These are phyloP conservation scores for Nyctibius grandis DNA, from an alignment of 2,797 vertebrate genomes.

Conservation along the genomic window DNA sequence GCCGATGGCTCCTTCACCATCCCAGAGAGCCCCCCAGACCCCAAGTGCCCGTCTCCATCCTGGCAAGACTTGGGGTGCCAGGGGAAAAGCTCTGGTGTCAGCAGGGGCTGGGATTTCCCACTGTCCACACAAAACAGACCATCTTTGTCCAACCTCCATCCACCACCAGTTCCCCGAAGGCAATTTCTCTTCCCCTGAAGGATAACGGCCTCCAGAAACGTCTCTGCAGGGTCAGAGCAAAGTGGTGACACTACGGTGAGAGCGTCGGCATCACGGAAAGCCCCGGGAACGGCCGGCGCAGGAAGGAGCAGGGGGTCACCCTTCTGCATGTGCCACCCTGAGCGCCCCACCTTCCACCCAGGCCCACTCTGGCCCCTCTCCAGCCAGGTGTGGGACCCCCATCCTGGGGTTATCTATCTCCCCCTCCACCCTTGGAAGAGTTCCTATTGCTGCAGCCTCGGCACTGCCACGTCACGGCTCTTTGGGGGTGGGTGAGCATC, in stretches of 20 bases:
- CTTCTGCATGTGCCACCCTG: rapidly evolving
- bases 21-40: neutral
- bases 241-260: neutral
- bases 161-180: neutral
- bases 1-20: rapidly evolving
- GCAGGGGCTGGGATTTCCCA: neutral
- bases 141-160: neutral
- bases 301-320: neutral
- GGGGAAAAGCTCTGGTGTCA: rapidly evolving
- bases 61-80: neutral
- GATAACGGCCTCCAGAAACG: rapidly evolving
- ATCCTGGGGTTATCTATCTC: neutral
- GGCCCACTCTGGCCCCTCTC: neutral
- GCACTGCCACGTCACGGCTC: rapidly evolving
- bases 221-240: neutral
- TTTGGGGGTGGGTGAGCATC: neutral
- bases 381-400: neutral
- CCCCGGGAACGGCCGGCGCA: rapidly evolving
- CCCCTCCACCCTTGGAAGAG: neutral
- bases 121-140: rapidly evolving
- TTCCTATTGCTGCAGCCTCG: neutral
- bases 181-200: rapidly evolving
- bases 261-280: neutral
- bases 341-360: neutral
- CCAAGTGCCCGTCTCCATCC: neutral